Percentiles rank a stretch among this genome's conserved stretches.
These are phyloP conservation scores for Miltochrista miniata DNA, from an alignment of 2,888 invertebrate genomes.

Conservation along the genomic window DNA sequence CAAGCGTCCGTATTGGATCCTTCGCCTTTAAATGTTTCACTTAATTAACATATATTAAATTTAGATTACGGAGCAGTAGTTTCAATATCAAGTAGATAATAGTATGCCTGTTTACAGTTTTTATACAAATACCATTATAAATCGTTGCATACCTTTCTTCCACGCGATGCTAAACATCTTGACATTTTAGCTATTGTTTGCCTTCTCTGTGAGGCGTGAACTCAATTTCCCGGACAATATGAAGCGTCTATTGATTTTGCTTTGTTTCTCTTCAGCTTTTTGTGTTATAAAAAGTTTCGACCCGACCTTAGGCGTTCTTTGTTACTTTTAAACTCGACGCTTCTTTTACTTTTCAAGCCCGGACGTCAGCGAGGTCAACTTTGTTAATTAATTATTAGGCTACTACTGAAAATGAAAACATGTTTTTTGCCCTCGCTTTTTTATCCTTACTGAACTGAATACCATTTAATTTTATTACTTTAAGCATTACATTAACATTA, in stretches of 20 bases:
- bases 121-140: slow-evolving; percentile 9
- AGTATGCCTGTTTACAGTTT: slow-evolving; percentile 25
- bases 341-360: background rate
- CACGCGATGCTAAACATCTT: slow-evolving; percentile 12
- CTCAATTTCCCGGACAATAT: slow-evolving; percentile 12
- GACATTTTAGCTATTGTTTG: slow-evolving; percentile 5
- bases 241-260: slow-evolving; percentile 14
- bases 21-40: slow-evolving; percentile 11
- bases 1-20: slow-evolving; percentile 14
- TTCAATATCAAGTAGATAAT: slow-evolving; percentile 23
- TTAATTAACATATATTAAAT: slow-evolving; percentile 13
- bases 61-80: slow-evolving; percentile 20
- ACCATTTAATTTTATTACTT: too few species aligned
- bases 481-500: too few species aligned
- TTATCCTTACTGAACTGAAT: too few species aligned
- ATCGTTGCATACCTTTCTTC: too few species aligned
- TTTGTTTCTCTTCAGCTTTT: slow-evolving; percentile 1
- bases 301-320: background rate
- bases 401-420: background rate
- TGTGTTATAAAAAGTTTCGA: background rate
- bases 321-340: background rate
- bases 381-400: background rate
- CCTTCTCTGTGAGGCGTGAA: slow-evolving; percentile 2
- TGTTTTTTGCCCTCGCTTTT: too few species aligned
- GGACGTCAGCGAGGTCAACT: background rate